Conservation (phyloP, 1,140 invertebrate genomes). For the Apis florea region DNA sequence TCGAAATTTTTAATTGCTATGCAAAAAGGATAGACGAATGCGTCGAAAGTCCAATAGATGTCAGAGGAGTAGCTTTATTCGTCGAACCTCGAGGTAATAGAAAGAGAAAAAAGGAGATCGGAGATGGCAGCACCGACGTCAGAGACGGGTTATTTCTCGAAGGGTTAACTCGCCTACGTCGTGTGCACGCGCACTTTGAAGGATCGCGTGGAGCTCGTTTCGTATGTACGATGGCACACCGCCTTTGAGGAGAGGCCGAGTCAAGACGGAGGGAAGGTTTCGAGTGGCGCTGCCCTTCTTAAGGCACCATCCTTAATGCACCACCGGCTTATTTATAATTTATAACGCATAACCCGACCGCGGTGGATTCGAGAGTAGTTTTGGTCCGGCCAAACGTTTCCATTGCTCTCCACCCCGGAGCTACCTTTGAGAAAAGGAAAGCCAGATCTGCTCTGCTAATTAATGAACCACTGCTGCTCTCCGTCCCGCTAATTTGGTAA, state of each 20-base stretch:
- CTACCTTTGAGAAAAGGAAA: background rate
- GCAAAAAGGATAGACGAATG: too few relatives aligned
- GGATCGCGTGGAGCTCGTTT: constrained; percentile 2
- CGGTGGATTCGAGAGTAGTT: background rate
- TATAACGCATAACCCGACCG: constrained; percentile 12
- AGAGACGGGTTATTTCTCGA: constrained; percentile 4
- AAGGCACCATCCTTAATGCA: background rate
- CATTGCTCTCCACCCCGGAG: too few relatives aligned
- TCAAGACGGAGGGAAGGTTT: background rate
- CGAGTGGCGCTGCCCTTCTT: constrained; percentile 3
- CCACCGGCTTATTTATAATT: constrained; percentile 15
- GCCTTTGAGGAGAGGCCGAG: constrained; percentile 13
- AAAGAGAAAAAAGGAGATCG: background rate
- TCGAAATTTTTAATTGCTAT: too few relatives aligned
- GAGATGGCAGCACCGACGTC: background rate
- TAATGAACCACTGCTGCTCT: background rate
- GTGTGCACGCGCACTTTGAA: background rate
- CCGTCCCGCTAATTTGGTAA: background rate
- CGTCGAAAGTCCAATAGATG: too few relatives aligned
- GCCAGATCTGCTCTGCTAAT: background rate
- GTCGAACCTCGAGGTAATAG: background rate
- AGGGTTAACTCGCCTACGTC: constrained; percentile 24
- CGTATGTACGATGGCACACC: constrained; percentile 16
- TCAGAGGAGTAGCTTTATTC: too few relatives aligned
- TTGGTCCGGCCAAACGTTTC: too few relatives aligned